Base-by-base conservation (phyloP, 1,140 invertebrate genomes). In the Diabrotica undecimpunctata region DNA sequence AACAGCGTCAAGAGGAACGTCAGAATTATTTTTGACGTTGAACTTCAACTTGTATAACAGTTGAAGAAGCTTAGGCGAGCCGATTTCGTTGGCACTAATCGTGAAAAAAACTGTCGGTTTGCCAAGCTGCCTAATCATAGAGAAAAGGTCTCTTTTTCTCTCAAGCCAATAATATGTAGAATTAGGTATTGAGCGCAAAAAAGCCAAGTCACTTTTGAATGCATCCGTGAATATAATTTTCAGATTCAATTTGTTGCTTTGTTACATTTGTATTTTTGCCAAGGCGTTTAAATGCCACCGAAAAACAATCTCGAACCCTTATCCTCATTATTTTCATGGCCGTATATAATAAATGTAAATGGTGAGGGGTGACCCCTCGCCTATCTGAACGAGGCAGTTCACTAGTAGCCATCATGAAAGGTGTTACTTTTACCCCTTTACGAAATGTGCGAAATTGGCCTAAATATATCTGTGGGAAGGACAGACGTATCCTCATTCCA, bases 81-180 rank as follows among this genome's bases (percentile, higher is more conserved):
- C 73, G 2, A 74, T 78, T 78, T 80, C 78, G 65, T 77, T 77
- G 7, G 78, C 75, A 50, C 74, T 76, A 9, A 79, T 5, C 0
- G 78, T 79, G 12, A 81, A 41, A 66, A 79, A 81, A 10, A 72
- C 39, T 1, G 78, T 76, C 51, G 76, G 76, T 57, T 66, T 70
- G 7, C 78, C 79, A 0, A 72, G 60, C 62, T 80, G 79, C 7
- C 79, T 62, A 0, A 81, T 75, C 75, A 80, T 79, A 10, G 79
- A 77, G 57, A 81, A 79, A 7, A 81, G 66, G 68, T 80, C 78
- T 68, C 67, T 72, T 74, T 81, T 80, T 7, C 67, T 54, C 12
- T 74, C 64, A 25, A 58, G 9, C 74, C 78, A 79, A 73, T 77
- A 76, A 10, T 62, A 69, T 51, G 70, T 62, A 38, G 75, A 75